A percentile compares a stretch with the other conserved stretches of the same genome.
Evolutionary conservation across 2,888 invertebrate species (phyloP).

Genomic region (Zootermopsis nevadensis): DNA sequence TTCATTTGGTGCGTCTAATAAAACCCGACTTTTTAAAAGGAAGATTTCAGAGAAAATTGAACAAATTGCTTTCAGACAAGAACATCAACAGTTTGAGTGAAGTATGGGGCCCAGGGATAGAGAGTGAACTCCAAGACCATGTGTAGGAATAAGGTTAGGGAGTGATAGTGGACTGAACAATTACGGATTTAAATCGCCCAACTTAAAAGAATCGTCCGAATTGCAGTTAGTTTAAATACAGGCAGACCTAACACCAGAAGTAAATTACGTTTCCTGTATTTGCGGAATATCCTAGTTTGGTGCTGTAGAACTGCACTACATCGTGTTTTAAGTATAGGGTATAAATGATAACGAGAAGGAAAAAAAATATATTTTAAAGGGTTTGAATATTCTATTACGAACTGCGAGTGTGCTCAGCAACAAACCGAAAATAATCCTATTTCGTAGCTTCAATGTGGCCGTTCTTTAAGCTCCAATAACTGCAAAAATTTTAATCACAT

Average conservation of each 20-base stretch:
- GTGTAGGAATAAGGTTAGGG: not conserved
- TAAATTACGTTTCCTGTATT: not conserved
- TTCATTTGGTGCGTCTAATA: constrained; percentile 11
- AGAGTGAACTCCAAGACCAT: not conserved
- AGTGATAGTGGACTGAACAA: not conserved
- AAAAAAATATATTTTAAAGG: too few relatives aligned
- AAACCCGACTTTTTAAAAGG: not conserved
- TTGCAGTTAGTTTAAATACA: not conserved
- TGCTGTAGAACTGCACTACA: not conserved
- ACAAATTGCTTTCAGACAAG: not conserved
- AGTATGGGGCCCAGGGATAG: not conserved
- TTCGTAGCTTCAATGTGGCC: too few relatives aligned
- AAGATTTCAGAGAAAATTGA: constrained; percentile 4
- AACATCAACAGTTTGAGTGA: too few relatives aligned
- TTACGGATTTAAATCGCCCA: not conserved
- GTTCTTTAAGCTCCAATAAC: too few relatives aligned
- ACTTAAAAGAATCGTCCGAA: not conserved
- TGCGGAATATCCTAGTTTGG: not conserved
- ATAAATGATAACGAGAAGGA: too few relatives aligned
- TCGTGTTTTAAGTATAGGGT: not conserved
- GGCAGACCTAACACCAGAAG: not conserved
- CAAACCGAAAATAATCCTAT: too few relatives aligned
- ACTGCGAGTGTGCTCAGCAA: too few relatives aligned
- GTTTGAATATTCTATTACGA: too few relatives aligned
- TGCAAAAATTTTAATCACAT: too few relatives aligned